phyloP scores from a whole-genome alignment of 2,113 vertebrate genomes.

The Polyodon spathula region DNA sequence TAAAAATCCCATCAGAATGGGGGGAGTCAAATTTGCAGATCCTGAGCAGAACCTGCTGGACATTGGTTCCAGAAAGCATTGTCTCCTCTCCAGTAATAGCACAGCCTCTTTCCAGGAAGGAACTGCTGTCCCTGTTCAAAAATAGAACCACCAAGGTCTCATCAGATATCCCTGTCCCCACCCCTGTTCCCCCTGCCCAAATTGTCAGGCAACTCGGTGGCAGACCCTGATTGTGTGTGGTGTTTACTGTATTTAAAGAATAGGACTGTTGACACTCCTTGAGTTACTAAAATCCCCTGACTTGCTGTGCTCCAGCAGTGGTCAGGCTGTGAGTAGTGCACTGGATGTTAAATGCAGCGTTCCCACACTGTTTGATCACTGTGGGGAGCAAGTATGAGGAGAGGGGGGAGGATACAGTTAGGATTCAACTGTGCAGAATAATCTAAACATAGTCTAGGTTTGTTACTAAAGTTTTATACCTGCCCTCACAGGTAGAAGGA shows the following conservation, averaged over 20 bases:
- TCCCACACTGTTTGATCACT: slow-evolving; percentile 26
- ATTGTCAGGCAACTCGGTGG: no score
- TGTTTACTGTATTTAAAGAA: no score
- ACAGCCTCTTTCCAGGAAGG: slow-evolving; percentile 16
- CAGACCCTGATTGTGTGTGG: no score
- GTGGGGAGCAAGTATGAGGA: no score
- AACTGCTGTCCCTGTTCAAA: slow-evolving; percentile 16
- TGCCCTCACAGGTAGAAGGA: no score
- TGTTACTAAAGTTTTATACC: no score
- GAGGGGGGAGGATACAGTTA: slow-evolving; percentile 6
- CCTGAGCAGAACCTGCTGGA: no score
- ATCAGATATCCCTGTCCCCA: no score
- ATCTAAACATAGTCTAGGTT: slow-evolving; percentile 5
- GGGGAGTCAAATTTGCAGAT: no score
- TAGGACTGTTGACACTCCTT: no score
- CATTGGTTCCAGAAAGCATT: not conserved
- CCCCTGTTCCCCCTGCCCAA: no score
- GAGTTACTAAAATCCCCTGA: slow-evolving; percentile 9
- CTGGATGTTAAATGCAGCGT: slow-evolving; percentile 16
- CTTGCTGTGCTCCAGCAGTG: slow-evolving; percentile 5
- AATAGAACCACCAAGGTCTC: slow-evolving; percentile 16
- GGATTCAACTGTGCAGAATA: not conserved
- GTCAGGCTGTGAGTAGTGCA: not conserved
- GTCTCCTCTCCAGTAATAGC: slow-evolving; percentile 6
- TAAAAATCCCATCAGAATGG: no score